Base-by-base conservation (phyloP, 2,888 invertebrate species). In the Scrobipalpa costella region DNA sequence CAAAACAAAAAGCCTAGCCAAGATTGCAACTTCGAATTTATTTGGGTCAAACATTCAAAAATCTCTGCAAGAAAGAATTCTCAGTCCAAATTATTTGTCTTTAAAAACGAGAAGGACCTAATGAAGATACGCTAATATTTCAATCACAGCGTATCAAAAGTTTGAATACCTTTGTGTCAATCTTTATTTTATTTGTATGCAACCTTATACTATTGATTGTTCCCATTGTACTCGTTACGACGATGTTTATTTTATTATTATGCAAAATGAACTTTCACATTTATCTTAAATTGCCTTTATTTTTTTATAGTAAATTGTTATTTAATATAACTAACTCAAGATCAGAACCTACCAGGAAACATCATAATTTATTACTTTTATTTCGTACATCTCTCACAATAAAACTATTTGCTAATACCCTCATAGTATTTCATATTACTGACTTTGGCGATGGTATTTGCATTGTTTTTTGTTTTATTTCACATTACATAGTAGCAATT, bases 101-200 rank as follows among this genome's bases (percentile, higher is more conserved):
- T 44, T 13, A 44, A 44, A 44, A 44, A n/a, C 44, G 44, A 44
- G n/a, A 44, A 44, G 44, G 44, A 44, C n/a, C n/a, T 44, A n/a
- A n/a, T 44, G n/a, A 44, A 44, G n/a, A 44, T 44, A 5, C 38
- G 7, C 38, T 38, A 38, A 38, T 11, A 2, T 38, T 11, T 13
- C 11, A 8, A 1, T 38, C 38, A 38, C 38, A 11, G 27, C 27
- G 27, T 38, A 38, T 38, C 13, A 38, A 11, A 38, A 38, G 38
- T 38, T 38, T 38, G 38, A 38, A 7, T 5, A 38, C 13, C 38
- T 8, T 13, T 38, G 8, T 38, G 38, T 5, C 2, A 11, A 11
- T 38, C 13, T 2, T 13, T 38, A 7, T 8, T 13, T 38, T 13
- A 11, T 11, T 38, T 38, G 38, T 38, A 8, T 38, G 38, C 38